These are phyloP conservation scores for Fratercula arctica DNA, from an alignment of 2,797 vertebrate genomes.

Conservation along the genomic window DNA sequence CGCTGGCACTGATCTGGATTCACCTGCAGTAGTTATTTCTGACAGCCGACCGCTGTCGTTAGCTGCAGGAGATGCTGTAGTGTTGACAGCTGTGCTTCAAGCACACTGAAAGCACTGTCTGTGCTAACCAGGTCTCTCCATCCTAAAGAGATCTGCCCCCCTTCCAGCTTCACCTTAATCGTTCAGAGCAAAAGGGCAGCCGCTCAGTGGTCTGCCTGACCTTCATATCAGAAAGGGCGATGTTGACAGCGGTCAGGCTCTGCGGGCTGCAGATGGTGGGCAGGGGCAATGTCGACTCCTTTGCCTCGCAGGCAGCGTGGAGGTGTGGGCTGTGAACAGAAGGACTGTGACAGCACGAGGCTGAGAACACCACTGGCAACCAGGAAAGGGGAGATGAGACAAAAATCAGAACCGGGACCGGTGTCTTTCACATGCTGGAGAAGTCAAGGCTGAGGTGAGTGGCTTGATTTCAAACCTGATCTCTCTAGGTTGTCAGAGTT, in stretches of 20 bases:
- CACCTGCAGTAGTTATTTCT: background rate
- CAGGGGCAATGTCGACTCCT: background rate
- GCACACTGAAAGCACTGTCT: background rate
- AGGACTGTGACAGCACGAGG: background rate
- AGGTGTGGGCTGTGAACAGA: background rate
- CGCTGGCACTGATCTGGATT: background rate
- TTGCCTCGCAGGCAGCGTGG: fast-evolving
- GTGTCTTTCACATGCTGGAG: background rate
- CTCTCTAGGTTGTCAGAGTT: background rate
- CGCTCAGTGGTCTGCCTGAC: background rate
- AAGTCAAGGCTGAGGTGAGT: background rate
- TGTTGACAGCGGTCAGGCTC: background rate
- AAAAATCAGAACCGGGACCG: background rate
- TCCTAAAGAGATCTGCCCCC: background rate
- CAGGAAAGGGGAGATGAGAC: background rate
- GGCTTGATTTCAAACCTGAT: background rate
- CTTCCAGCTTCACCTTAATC: background rate
- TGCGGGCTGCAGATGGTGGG: background rate
- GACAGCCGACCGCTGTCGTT: fast-evolving
- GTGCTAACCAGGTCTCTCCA: background rate
- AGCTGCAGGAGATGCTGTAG: background rate
- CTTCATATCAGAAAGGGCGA: background rate
- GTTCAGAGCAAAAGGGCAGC: background rate
- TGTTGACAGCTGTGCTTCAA: fast-evolving
- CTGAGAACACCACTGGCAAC: background rate